Percentiles rank a stretch among this genome's conserved stretches.
Evolutionary conservation across 2,113 vertebrate species (phyloP).

Genomic region (Gopherus flavomarginatus): DNA sequence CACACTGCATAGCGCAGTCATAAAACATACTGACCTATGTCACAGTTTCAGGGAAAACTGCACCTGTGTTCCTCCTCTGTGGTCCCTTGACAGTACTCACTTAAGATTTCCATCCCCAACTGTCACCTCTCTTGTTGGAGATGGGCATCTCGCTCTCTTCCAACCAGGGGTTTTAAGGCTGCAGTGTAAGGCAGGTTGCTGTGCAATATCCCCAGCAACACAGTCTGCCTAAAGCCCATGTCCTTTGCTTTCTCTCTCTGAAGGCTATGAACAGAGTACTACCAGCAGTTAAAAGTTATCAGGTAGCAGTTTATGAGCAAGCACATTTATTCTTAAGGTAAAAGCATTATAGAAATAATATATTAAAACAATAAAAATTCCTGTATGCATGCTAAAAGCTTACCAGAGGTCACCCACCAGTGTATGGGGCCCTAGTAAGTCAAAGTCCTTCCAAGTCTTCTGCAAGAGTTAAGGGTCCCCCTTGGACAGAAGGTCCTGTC

Average conservation of each 20-base stretch:
- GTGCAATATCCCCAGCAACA: background rate
- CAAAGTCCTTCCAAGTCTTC: background rate
- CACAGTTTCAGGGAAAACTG: background rate
- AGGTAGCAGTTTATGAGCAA: too few relatives aligned
- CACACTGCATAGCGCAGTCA: background rate
- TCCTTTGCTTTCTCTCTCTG: too few relatives aligned
- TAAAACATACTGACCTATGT: constrained; percentile 21
- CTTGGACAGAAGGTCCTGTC: too few relatives aligned
- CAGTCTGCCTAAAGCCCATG: background rate
- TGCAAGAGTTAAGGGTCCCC: background rate
- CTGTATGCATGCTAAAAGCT: too few relatives aligned
- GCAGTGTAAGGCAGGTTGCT: too few relatives aligned
- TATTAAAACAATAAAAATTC: too few relatives aligned
- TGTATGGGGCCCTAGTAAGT: background rate
- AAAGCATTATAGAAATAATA: too few relatives aligned
- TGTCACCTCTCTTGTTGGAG: background rate
- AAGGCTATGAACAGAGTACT: too few relatives aligned
- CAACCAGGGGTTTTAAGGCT: background rate
- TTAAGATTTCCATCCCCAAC: background rate
- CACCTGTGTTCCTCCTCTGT: background rate
- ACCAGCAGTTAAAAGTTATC: too few relatives aligned
- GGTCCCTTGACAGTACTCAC: background rate
- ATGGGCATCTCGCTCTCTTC: background rate
- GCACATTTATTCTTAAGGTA: too few relatives aligned
- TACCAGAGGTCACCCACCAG: background rate